Conservation (phyloP, 2,888 invertebrate species). For the Troides aeacus region DNA sequence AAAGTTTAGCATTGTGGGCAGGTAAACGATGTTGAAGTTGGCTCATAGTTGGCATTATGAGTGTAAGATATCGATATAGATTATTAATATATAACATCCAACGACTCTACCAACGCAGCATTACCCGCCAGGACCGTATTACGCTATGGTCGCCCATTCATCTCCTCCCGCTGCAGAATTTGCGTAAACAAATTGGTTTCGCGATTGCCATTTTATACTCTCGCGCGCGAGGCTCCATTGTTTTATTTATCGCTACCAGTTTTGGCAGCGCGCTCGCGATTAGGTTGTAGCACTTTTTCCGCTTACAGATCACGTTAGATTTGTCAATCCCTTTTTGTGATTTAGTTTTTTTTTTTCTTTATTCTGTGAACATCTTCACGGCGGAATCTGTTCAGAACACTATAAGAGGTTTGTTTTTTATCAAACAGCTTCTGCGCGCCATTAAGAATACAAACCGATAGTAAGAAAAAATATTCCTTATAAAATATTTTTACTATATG, state of each 20-base stretch:
- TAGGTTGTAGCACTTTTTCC: conserved; percentile 76
- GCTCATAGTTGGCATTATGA: too few relatives aligned
- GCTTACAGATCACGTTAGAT: conserved; percentile 69
- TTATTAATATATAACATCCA: conserved; percentile 31
- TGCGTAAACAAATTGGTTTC: conserved; percentile 81
- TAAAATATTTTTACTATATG: too few relatives aligned
- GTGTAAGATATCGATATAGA: conserved; percentile 38
- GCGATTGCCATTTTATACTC: conserved; percentile 81
- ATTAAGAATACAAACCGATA: too few relatives aligned
- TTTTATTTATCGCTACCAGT: conserved; percentile 79
- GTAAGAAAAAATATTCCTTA: too few relatives aligned
- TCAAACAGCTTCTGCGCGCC: background rate
- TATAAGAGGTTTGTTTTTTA: background rate
- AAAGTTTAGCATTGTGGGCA: too few relatives aligned
- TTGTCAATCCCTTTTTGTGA: conserved; percentile 63
- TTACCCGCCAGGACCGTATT: conserved; percentile 69
- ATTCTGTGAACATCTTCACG: conserved; percentile 22
- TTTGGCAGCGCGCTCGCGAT: conserved; percentile 74
- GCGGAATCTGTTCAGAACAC: conserved; percentile 4
- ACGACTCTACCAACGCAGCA: conserved; percentile 53
- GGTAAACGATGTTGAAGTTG: too few relatives aligned
- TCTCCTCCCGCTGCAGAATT: conserved; percentile 78
- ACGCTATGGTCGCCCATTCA: conserved; percentile 78
- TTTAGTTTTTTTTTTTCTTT: conserved; percentile 40
- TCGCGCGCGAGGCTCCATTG: conserved; percentile 76